phyloP scores from a whole-genome alignment of 1,140 invertebrate genomes.

The Physella acuta region DNA sequence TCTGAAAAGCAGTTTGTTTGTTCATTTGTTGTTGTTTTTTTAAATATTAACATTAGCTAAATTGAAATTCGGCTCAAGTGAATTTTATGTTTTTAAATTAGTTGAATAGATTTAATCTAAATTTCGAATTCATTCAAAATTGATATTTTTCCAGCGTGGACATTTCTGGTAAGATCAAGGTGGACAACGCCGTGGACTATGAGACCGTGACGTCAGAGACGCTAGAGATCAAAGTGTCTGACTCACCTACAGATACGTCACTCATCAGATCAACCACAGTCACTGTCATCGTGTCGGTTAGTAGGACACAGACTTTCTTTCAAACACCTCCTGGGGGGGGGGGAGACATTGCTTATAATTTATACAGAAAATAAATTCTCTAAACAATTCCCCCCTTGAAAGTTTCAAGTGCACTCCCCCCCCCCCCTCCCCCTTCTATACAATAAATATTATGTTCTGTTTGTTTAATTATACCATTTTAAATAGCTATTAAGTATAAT shows the following conservation, averaged over 20 bases:
- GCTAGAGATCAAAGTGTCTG: constrained; percentile 3
- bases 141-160: background rate
- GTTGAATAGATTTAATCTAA: background rate
- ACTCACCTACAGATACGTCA: background rate
- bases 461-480: background rate
- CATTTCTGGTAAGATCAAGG: background rate
- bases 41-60: background rate
- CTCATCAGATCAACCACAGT: background rate
- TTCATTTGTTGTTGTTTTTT: background rate
- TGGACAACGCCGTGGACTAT: constrained; percentile 6
- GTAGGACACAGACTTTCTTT: too few species aligned
- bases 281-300: constrained; percentile 8
- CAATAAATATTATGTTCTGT: background rate
- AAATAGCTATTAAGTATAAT: background rate
- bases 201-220: background rate
- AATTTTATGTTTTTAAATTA: background rate
- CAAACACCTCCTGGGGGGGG: background rate
- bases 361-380: too few species aligned
- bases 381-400: too few species aligned
- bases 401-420: too few species aligned
- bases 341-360: background rate
- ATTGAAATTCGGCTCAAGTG: background rate
- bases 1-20: background rate
- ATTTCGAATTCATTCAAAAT: background rate
- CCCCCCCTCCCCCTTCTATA: background rate